These are phyloP conservation scores for Saguinus imperator DNA, from an alignment of 2,113 vertebrate genomes.

Conservation along the genomic window DNA sequence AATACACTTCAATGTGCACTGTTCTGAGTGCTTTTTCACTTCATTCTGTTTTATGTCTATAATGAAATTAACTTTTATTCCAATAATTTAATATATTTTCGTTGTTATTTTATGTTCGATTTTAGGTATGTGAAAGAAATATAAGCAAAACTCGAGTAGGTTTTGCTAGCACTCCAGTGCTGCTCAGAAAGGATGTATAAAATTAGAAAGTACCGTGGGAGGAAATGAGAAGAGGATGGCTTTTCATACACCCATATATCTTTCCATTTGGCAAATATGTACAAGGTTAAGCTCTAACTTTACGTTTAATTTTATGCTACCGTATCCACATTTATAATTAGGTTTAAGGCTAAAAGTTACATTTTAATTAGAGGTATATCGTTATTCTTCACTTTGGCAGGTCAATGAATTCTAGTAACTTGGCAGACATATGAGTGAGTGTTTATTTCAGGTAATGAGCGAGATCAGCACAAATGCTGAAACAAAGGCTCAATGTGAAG, in stretches of 20 bases:
- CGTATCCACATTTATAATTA: neutral
- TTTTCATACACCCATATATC: neutral
- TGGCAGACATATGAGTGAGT: neutral
- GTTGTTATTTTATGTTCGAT: neutral
- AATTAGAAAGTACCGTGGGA: neutral
- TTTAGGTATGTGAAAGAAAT: neutral
- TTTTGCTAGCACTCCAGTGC: neutral
- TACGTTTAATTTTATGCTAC: neutral
- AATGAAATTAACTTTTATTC: slow-evolving; percentile 20
- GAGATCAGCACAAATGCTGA: neutral
- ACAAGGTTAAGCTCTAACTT: neutral
- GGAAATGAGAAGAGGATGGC: neutral
- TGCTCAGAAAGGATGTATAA: neutral
- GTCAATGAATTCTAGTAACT: neutral
- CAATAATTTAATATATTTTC: neutral
- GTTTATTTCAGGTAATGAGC: slow-evolving; percentile 57
- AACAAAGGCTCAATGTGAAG: neutral
- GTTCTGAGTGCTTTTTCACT: neutral
- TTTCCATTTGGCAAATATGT: neutral
- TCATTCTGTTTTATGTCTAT: neutral
- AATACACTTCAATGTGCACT: neutral
- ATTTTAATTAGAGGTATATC: neutral
- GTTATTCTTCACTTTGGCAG: neutral
- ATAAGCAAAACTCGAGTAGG: neutral
- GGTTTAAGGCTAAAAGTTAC: neutral